Base-by-base conservation (phyloP, 2,888 invertebrate genomes). In the Ectobius pallidus region DNA sequence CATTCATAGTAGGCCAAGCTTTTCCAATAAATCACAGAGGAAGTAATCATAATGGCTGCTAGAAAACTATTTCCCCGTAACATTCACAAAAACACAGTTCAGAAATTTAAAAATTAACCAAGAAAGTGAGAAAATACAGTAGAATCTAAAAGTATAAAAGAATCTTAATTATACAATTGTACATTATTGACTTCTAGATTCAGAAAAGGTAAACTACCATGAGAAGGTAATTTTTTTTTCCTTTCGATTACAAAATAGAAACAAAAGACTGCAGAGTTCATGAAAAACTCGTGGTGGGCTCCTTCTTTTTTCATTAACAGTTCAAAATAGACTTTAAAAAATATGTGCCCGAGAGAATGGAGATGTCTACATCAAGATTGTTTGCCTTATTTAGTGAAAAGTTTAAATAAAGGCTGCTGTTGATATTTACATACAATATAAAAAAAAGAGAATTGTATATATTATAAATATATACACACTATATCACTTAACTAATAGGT, bases 311-410 rank as follows among this genome's bases (percentile, higher is more conserved):
- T 68, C n/a, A n/a, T n/a, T n/a, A n/a, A 68, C n/a, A 49, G 44
- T 68, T 68, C 46, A 44, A 68, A 68, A 44, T 49, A 30, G 58
- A 58, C 58, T 16, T 58, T 58, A 63, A 27, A 34, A 34, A 34
- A 11, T 44, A 16, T 61, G 52, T 73, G 69, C 34, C 44, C 52
- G 61, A 68, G 70, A 61, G 63, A 58, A 63, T 68, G 68, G 70
- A 61, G 70, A 73, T 71, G 70, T 65, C 27, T 55, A 69, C 72
- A 62, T 68, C 69, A 74, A 32, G 70, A 67, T 70, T 73, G 72
- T 70, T 74, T 74, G 74, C 74, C 74, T 74, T 74, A 74, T 74
- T 71, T 74, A 61, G 71, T 61, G 71, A 69, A 72, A n/a, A 74
- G 62, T 68, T 61, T 73, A 73, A 69, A 71, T 58, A 68, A 73